Evolutionary conservation across 2,113 vertebrate species (phyloP), one percentile per base, ranked within the genome.

Genomic region (Mystacornis crossleyi): DNA sequence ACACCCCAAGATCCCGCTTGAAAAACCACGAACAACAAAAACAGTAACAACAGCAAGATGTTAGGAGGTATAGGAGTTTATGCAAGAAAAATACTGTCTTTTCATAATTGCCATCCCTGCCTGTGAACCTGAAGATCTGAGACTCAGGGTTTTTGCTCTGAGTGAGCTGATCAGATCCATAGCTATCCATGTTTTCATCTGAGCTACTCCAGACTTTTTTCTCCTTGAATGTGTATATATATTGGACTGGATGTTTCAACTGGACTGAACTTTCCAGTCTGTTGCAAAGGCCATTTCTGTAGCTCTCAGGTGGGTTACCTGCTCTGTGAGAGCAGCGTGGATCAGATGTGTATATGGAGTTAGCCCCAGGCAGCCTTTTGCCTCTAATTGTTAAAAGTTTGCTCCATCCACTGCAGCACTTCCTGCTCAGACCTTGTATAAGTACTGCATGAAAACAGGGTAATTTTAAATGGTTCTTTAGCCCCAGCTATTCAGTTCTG

Each of bases 1-100:
- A 7, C 4, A 9, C 14, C 14, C 11, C 47, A 20, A 17, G 19
- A 42, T 31, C 7, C 3, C 4, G 2, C 12, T 4, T 6, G 3
- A 10, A 28, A 58, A 55, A 40, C 1, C 5, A 13, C 6, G 20
- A 48, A 43, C 38, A 60, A 5, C 3, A 33, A n/a, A 65, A 71
- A 3, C 18, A 43, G 2, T 24, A 42, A 23, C 23, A 31, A 6
- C 18, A 34, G 18, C 24, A 42, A 43, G 57, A 28, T 23, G 4
- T 36, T 71, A 60, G 25, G 20, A 48, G 18, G 19, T 47, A 28
- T 40, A 90, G 40, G n/a, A 70, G 7, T 42, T 88, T 73, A 48
- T 19, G 12, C 28, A 80, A 65, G 74, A 83, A 58, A 65, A 62
- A 25, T 45, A 12, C 9, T 50, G 38, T 77, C 33, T 20, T 66